These are phyloP conservation scores for Rhinogobio ventralis DNA, from an alignment of 2,797 vertebrate species.

Conservation along the genomic window DNA sequence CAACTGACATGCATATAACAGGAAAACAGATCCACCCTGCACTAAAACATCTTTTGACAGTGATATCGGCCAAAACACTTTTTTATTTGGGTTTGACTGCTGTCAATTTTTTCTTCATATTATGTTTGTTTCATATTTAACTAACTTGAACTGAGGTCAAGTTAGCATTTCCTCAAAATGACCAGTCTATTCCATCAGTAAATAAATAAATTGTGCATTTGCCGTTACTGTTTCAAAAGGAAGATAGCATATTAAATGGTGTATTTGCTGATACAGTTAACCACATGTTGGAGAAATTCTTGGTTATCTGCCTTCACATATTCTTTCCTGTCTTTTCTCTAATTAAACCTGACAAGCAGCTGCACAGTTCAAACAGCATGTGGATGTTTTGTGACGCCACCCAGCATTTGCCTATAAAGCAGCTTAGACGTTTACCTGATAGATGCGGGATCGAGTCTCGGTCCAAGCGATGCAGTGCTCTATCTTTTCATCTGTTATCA, in stretches of 20 bases:
- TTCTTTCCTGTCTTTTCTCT: conserved; percentile 10
- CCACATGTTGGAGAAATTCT: conserved; percentile 6
- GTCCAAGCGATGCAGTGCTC: conserved; percentile 3
- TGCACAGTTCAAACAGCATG: conserved; percentile 38
- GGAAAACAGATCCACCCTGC: conserved; percentile 10
- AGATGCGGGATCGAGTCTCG: conserved; percentile 18
- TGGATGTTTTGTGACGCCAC: conserved; percentile 50
- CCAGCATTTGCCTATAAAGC: conserved; percentile 35
- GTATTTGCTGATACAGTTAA: conserved; percentile 11
- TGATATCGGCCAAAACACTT: neutral
- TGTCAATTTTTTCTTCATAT: neutral
- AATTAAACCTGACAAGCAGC: conserved; percentile 44
- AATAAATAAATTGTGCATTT: neutral
- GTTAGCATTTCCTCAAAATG: neutral
- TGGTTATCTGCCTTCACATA: conserved; percentile 9
- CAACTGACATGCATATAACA: conserved; percentile 1
- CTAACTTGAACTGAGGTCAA: neutral
- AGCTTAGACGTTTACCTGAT: conserved; percentile 44
- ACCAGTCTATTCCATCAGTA: neutral
- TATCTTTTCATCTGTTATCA: conserved; percentile 57
- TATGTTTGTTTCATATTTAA: neutral
- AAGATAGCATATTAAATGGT: neutral
- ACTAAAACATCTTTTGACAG: conserved; percentile 20
- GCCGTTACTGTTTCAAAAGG: neutral
- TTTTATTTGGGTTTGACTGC: neutral